These are phyloP conservation scores for Charaxes varanes DNA, from an alignment of 1,140 invertebrate genomes.

Conservation along the genomic window DNA sequence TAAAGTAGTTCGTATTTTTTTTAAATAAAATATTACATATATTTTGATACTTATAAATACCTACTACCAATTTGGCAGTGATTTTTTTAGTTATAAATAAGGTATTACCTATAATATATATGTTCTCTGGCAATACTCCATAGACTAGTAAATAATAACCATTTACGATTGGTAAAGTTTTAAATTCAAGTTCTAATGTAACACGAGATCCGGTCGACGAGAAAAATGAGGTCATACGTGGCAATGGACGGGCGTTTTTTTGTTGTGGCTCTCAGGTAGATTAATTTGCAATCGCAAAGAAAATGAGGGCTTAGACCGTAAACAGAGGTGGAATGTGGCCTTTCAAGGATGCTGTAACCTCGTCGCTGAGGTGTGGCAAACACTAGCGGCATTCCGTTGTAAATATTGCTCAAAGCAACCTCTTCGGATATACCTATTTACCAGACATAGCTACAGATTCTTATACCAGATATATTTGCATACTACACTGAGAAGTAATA, in stretches of 20 bases:
- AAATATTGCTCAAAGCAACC: constrained; percentile 41
- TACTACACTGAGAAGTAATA: no score
- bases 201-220: not conserved
- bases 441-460: constrained; percentile 16
- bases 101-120: no score
- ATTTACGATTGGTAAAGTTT: not conserved
- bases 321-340: constrained; percentile 62
- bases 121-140: no score
- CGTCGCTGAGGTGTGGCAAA: constrained; percentile 53
- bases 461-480: constrained; percentile 7
- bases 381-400: constrained; percentile 52
- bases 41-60: no score
- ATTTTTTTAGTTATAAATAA: no score
- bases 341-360: constrained; percentile 66
- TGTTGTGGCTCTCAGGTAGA: constrained; percentile 8
- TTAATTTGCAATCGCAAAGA: constrained; percentile 48
- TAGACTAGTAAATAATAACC: no score
- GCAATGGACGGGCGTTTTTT: constrained; percentile 11
- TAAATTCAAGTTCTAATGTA: not conserved
- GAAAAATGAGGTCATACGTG: constrained; percentile 7
- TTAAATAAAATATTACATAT: no score
- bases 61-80: no score
- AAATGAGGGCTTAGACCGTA: constrained; percentile 53
- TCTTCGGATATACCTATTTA: constrained; percentile 38
- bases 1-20: no score